These are phyloP conservation scores for Neopipo cinnamomea DNA, from an alignment of 2,113 vertebrate genomes.

Conservation along the genomic window DNA sequence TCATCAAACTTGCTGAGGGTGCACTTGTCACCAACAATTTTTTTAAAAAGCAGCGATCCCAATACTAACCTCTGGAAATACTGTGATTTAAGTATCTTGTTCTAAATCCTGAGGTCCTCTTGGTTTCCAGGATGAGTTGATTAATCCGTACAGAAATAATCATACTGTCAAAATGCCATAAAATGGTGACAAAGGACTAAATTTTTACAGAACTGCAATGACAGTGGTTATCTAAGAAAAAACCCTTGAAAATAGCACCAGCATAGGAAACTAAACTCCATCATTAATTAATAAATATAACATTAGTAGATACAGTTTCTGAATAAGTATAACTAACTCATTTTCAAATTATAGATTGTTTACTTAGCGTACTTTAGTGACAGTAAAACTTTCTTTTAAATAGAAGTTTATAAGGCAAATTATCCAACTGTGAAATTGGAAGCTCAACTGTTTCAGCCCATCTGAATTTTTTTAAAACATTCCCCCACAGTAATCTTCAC, in stretches of 20 bases:
- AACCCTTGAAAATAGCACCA: neutral
- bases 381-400: constrained; percentile 69
- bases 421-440: constrained; percentile 78
- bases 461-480: constrained; percentile 57
- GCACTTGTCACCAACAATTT: neutral
- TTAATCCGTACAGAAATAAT: neutral
- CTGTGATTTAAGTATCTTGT: neutral
- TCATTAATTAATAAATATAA: neutral
- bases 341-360: constrained; percentile 58
- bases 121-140: neutral
- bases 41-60: rapidly evolving
- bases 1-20: neutral
- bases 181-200: neutral
- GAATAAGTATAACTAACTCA: neutral
- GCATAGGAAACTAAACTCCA: neutral
- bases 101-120: neutral
- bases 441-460: constrained; percentile 54
- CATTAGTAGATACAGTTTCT: neutral
- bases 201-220: neutral
- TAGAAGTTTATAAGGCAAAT: constrained; percentile 74
- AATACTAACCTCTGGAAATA: neutral
- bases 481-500: constrained; percentile 65
- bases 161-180: neutral
- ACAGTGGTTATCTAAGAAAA: neutral
- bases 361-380: constrained; percentile 50